Evolutionary conservation across 2,113 vertebrate species (phyloP), one percentile per base, ranked within the genome.

Genomic region (Baryphthengus martii): DNA sequence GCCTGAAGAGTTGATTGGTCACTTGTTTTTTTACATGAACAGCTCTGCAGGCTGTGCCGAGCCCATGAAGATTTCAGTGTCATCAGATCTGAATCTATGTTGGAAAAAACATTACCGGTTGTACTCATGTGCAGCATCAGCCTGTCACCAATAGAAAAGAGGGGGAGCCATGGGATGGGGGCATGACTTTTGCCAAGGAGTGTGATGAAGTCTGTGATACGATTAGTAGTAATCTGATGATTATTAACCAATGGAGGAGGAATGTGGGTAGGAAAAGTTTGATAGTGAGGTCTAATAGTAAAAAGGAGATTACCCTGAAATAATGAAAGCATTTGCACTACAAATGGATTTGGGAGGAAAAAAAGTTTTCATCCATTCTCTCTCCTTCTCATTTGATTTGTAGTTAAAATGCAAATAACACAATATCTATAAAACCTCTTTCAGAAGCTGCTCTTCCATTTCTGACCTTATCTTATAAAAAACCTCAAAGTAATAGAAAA

Each of bases 331-430:
- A 18, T 84, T 58, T 77, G 31, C 24, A 59, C 26, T 86, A 59
- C 35, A 39, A 42, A 52, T 67, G 42, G n/a, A 35, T 74, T 24
- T 71, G 25, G 13, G 13, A 37, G 35, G 25, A 17, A 42, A 73
- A 66, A 29, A 4, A 13, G 4, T 13, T 92, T 79, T 62, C 33
- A 73, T 7, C 66, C 18, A 45, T 90, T 83, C 23, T 52, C 63
- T 61, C 35, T 45, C 42, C 55, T 26, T 7, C 31, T 20, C 19
- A 6, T 87, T 93, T 92, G 74, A 72, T 87, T 74, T 86, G 56
- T 74, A 81, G 89, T 82, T 91, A 65, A 29, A 91, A 89, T 56
- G 73, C 53, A 90, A 96, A 90, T 84, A 95, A 61, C 10, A 40
- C 49, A 76, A 12, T 74, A 89, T 39, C 80, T 71, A 63, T 59